A percentile compares a stretch with the other conserved stretches of the same genome.
Evolutionary conservation across 1,140 invertebrate genomes (phyloP).

Genomic region (Drosophila lacertosa): DNA sequence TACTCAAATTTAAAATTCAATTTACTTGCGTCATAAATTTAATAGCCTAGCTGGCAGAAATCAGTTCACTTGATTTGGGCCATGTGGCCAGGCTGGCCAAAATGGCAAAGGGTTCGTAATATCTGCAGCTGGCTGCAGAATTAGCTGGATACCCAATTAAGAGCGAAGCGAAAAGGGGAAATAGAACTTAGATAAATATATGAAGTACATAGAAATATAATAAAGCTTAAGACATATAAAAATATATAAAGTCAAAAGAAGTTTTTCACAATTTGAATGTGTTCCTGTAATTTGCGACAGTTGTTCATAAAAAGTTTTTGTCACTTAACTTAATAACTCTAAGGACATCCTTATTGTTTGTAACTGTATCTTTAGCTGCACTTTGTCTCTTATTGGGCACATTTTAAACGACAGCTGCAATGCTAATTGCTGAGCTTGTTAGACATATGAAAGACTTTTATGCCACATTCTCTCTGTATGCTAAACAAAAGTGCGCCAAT

Average conservation of each 20-base stretch:
- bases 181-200: neutral
- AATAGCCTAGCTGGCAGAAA: constrained; percentile 54
- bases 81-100: constrained; percentile 17
- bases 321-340: constrained; percentile 20
- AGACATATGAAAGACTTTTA: constrained; percentile 66
- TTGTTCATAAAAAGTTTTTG: neutral
- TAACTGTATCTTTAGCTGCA: neutral
- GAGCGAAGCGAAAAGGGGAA: too few species aligned
- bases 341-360: constrained; percentile 8
- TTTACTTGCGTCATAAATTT: constrained; percentile 83
- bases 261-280: neutral
- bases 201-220: too few species aligned
- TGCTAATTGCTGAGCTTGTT: constrained; percentile 76
- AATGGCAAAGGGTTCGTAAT: constrained; percentile 16
- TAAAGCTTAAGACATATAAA: too few species aligned
- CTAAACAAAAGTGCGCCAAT: constrained; percentile 80
- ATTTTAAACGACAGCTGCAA: constrained; percentile 40
- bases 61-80: constrained; percentile 60
- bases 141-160: neutral
- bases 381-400: constrained; percentile 36
- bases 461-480: constrained; percentile 21
- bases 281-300: neutral
- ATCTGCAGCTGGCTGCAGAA: neutral
- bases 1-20: constrained; percentile 83
- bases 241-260: too few species aligned